Conservation (phyloP, 2,888 invertebrate genomes). For the Ferdinandea cuprea region DNA sequence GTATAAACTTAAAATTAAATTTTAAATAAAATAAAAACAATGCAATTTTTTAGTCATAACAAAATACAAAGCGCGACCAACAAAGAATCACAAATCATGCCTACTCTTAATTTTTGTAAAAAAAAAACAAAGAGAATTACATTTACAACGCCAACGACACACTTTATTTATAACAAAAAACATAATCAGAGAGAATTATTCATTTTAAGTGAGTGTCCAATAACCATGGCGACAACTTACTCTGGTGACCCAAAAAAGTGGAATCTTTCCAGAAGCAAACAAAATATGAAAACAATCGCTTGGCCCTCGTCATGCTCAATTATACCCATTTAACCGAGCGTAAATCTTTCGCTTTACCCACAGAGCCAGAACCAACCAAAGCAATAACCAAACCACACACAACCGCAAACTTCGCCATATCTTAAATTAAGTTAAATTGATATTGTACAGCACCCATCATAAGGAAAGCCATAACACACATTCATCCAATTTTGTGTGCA, state of each 20-base stretch:
- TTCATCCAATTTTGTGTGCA: constrained; percentile 50
- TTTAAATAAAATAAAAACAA: too few relatives aligned
- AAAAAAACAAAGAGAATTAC: too few relatives aligned
- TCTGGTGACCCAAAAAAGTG: constrained; percentile 21
- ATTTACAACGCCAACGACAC: too few relatives aligned
- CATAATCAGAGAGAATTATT: constrained; percentile 5
- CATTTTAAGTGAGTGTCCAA: constrained; percentile 43
- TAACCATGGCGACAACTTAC: constrained; percentile 19
- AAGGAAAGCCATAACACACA: constrained; percentile 40
- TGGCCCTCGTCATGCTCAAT: constrained; percentile 72
- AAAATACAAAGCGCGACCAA: too few relatives aligned
- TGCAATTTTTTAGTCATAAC: too few relatives aligned
- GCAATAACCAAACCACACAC: constrained; percentile 41
- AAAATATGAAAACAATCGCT: constrained; percentile 48
- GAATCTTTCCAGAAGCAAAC: constrained; percentile 24
- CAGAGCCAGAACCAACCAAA: constrained; percentile 36
- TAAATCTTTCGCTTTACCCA: constrained; percentile 62
- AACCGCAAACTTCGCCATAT: constrained; percentile 16
- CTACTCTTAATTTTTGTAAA: too few relatives aligned
- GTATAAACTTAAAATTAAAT: too few relatives aligned
- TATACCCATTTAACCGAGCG: constrained; percentile 68
- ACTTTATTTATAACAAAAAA: constrained; percentile 33
- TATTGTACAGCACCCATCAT: constrained; percentile 26
- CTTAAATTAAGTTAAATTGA: constrained; percentile 68
- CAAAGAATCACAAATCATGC: too few relatives aligned